phyloP scores from a whole-genome alignment of 1,140 invertebrate species.

The Tetraneura akinire region DNA sequence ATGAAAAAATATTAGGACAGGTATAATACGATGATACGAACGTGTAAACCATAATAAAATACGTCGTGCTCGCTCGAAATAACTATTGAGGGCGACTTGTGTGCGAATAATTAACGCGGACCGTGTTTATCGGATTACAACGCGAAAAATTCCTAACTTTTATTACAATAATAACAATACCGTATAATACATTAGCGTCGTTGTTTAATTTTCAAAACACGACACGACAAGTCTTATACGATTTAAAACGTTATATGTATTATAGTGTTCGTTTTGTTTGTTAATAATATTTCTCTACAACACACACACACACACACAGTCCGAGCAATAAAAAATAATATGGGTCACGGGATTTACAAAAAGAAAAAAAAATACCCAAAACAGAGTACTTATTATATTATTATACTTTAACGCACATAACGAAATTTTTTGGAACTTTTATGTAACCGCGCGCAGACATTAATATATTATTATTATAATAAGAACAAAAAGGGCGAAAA shows the following conservation, averaged over 20 bases:
- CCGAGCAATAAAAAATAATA: neutral
- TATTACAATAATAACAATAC: neutral
- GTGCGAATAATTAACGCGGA: too few species aligned
- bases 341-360: neutral
- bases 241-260: neutral
- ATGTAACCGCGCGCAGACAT: too few species aligned
- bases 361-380: neutral
- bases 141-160: neutral
- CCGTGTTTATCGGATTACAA: neutral
- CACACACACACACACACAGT: too few species aligned
- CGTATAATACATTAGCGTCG: neutral
- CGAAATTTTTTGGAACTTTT: too few species aligned
- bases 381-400: too few species aligned
- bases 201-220: slow-evolving; percentile 22
- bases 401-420: too few species aligned
- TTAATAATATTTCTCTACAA: neutral
- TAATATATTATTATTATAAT: too few species aligned
- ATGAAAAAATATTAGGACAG: too few species aligned
- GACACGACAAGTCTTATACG: neutral
- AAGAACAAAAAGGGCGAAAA: too few species aligned
- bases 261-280: neutral
- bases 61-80: neutral
- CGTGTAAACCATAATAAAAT: neutral
- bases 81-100: neutral
- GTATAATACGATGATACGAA: too few species aligned